Evolutionary conservation across 2,113 vertebrate genomes (phyloP).

Genomic region (Sinocyclocheilus grahami): DNA sequence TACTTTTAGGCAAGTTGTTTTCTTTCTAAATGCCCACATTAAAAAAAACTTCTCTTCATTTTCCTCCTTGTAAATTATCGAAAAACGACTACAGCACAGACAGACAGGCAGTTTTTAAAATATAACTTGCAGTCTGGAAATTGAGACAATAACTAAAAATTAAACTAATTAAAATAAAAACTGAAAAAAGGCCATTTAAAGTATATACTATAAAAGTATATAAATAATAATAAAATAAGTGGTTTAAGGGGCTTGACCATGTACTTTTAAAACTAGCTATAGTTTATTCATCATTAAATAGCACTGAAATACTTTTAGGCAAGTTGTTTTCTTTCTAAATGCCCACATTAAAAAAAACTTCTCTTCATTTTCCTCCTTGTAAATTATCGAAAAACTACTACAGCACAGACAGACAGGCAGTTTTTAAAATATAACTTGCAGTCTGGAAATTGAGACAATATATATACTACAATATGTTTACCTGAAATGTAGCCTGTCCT

Average conservation of each 20-base stretch:
- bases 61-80: no score
- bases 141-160: background rate
- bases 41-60: no score
- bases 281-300: background rate
- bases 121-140: background rate
- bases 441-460: background rate
- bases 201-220: no score
- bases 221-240: no score
- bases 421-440: background rate
- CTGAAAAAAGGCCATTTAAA: background rate
- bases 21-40: background rate
- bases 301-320: background rate
- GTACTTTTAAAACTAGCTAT: background rate
- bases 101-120: background rate
- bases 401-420: background rate
- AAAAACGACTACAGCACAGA: no score
- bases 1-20: background rate
- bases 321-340: background rate
- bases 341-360: background rate
- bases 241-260: no score
- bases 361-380: no score
- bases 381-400: no score
- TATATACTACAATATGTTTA: constrained; percentile 60
- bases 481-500: constrained; percentile 58
- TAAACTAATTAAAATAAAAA: background rate